These are phyloP conservation scores for Gallinago media DNA, from an alignment of 2,113 vertebrate genomes.

Conservation along the genomic window DNA sequence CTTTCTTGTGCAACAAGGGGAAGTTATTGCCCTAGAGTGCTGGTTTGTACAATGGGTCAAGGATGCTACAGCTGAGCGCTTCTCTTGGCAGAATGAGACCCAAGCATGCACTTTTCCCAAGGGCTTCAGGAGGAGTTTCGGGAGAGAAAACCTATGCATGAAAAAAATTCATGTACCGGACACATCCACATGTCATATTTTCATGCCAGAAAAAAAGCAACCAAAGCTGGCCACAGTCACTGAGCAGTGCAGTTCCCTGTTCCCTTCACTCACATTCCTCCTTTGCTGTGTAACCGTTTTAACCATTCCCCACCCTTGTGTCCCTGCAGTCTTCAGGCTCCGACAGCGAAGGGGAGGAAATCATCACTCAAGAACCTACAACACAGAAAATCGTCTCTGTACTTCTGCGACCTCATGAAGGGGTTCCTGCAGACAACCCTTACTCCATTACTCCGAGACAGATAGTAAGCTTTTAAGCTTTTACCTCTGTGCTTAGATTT, in stretches of 20 bases:
- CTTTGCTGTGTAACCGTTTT: background rate
- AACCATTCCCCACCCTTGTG: constrained; percentile 12
- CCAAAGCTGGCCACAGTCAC: background rate
- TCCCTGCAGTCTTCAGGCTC: constrained; percentile 14
- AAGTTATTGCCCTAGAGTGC: background rate
- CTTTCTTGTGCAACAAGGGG: background rate
- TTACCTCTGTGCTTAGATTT: background rate
- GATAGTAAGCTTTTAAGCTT: constrained; percentile 82
- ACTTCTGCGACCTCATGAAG: constrained; percentile 81
- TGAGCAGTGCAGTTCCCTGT: background rate
- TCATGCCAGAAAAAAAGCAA: constrained; percentile 11
- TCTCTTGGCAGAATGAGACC: background rate
- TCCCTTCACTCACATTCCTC: background rate
- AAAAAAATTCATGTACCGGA: background rate
- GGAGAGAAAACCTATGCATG: background rate
- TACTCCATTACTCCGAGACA: constrained; percentile 89
- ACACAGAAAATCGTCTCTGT: constrained; percentile 78
- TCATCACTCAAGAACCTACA: background rate
- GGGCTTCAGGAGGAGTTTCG: background rate
- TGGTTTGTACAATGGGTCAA: background rate
- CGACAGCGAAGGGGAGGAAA: background rate
- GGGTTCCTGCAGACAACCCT: constrained; percentile 78
- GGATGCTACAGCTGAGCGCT: background rate
- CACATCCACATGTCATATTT: background rate
- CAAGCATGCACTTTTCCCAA: background rate